A percentile compares a stretch with the other conserved stretches of the same genome.
These are phyloP conservation scores for Discoglossus pictus DNA, from an alignment of 2,797 vertebrate genomes.

Conservation along the genomic window DNA sequence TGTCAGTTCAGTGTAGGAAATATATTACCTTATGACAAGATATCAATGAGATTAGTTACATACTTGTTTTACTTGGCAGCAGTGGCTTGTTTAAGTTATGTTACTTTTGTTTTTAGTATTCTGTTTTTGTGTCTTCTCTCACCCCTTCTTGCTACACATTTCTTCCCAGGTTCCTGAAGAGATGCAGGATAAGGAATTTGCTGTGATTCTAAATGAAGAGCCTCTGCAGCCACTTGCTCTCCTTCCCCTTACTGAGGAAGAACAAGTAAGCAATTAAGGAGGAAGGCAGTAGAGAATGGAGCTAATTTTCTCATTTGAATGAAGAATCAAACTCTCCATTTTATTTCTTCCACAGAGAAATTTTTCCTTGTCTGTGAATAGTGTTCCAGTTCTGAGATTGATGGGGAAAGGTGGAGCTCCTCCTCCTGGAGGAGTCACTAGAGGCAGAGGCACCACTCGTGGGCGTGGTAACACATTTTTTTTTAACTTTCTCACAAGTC, in stretches of 20 bases:
- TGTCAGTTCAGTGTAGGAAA: too few species aligned
- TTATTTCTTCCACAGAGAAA: constrained; percentile 77
- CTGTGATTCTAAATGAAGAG: constrained; percentile 88
- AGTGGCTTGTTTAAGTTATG: too few species aligned
- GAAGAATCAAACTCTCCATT: too few species aligned
- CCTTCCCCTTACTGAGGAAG: constrained; percentile 89
- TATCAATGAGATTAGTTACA: too few species aligned
- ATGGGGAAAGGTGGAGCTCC: constrained; percentile 86
- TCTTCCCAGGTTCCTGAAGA: constrained; percentile 83
- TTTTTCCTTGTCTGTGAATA: constrained; percentile 96
- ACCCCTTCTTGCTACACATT: background rate
- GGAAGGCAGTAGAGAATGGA: too few species aligned
- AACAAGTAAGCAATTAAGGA: constrained; percentile 73
- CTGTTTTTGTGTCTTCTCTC: too few species aligned
- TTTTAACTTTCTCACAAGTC: background rate
- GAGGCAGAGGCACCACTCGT: constrained; percentile 82
- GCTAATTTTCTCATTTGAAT: too few species aligned
- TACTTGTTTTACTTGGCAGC: too few species aligned
- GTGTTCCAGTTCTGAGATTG: constrained; percentile 90
- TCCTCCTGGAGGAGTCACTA: constrained; percentile 72
- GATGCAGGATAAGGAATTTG: constrained; percentile 92
- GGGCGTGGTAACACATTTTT: constrained; percentile 77
- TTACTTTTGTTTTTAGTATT: too few species aligned
- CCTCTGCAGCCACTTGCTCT: constrained; percentile 87
- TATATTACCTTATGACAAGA: too few species aligned